A percentile compares a stretch with the other conserved stretches of the same genome.
Evolutionary conservation across 2,113 vertebrate genomes (phyloP).

Genomic region (Marmota monax): DNA sequence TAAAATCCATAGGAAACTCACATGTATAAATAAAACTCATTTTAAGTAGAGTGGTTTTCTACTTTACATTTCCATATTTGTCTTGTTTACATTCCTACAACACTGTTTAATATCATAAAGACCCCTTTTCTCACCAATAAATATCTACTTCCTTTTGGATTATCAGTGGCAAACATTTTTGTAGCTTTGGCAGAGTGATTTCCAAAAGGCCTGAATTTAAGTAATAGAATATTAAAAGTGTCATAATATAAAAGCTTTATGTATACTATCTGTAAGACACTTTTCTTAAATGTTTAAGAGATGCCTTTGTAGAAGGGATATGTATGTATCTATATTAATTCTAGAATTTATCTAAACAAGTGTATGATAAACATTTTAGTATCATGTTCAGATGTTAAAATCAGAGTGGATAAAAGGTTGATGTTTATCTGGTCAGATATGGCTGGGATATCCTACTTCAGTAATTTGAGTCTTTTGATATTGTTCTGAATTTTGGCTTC

Average conservation of each 20-base stretch:
- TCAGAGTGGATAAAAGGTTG: not conserved
- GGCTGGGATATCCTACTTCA: not conserved
- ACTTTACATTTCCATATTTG: not conserved
- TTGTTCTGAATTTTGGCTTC: conserved; percentile 52
- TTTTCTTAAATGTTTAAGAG: not conserved
- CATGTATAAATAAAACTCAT: not conserved
- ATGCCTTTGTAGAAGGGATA: conserved; percentile 24
- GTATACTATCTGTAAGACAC: not conserved
- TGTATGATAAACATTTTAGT: conserved; percentile 50
- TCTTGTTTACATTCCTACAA: not conserved
- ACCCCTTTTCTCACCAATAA: not conserved
- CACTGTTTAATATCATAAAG: not conserved
- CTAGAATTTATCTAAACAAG: conserved; percentile 50
- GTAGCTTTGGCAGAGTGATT: conserved; percentile 24
- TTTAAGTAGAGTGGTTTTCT: not conserved
- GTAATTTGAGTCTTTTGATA: conserved; percentile 20
- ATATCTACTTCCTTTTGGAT: not conserved
- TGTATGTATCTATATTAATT: not conserved
- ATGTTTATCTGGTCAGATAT: not conserved
- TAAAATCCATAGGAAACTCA: not conserved
- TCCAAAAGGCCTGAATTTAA: conserved; percentile 39
- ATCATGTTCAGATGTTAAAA: conserved; percentile 47
- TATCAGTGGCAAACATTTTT: conserved; percentile 35
- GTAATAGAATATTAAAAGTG: not conserved
- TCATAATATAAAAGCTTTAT: not conserved